Conservation (phyloP, 2,797 vertebrate genomes). For the Hapalemur alaotrensis region DNA sequence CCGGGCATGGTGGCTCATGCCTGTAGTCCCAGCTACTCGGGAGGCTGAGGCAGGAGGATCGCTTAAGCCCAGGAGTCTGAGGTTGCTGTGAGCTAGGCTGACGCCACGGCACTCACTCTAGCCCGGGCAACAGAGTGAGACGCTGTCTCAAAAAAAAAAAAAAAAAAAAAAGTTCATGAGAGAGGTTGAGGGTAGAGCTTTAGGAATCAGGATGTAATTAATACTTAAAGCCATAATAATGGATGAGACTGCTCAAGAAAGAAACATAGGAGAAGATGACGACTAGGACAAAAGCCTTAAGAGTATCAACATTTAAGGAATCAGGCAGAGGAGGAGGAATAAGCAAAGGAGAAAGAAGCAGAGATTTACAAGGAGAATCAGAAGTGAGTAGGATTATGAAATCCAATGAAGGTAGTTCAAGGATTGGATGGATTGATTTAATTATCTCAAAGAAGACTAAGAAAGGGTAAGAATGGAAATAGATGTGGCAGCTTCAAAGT, state of each 20-base stretch:
- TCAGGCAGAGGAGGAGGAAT: neutral
- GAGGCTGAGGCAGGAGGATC: no score
- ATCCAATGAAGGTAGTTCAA: neutral
- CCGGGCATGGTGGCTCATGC: no score
- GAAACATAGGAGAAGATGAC: neutral
- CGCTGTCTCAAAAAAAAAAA: no score
- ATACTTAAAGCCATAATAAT: conserved; percentile 23
- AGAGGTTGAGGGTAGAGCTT: neutral
- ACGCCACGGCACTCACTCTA: no score
- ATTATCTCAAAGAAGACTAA: neutral
- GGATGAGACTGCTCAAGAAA: conserved; percentile 32
- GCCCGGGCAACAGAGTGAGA: no score
- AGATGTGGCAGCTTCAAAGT: neutral
- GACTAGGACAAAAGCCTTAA: conserved; percentile 11
- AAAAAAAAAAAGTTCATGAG: neutral
- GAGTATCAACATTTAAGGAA: neutral
- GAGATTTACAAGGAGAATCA: conserved; percentile 7
- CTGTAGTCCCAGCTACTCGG: no score
- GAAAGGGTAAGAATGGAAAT: conserved; percentile 9
- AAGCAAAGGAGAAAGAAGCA: neutral
- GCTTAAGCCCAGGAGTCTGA: no score
- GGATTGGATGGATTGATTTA: neutral
- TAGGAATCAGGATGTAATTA: neutral
- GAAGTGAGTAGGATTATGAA: neutral
- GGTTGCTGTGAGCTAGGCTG: no score